phyloP scores from a whole-genome alignment of 2,888 invertebrate genomes.

The Macaria liturata region DNA sequence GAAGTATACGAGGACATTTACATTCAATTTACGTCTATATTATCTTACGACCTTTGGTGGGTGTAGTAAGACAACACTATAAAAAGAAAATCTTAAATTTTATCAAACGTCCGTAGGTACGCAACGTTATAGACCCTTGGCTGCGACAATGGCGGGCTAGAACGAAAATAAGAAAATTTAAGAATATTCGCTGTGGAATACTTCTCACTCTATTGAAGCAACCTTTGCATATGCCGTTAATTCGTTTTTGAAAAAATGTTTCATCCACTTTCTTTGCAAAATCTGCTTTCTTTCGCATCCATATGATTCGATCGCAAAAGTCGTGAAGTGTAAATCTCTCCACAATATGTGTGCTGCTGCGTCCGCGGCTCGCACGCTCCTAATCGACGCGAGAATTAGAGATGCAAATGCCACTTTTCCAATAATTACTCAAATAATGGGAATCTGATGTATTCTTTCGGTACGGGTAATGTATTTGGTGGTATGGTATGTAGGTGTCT shows the following conservation, averaged over 20 bases:
- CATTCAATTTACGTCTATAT: no score
- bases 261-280: background rate
- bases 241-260: background rate
- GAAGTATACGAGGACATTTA: background rate
- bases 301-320: background rate
- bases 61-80: no score
- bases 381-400: constrained; percentile 77
- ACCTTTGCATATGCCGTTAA: background rate
- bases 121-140: no score
- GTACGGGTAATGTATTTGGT: background rate
- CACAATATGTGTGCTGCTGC: constrained; percentile 35
- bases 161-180: background rate
- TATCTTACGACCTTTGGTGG: no score
- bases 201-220: background rate
- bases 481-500: no score
- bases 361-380: constrained; percentile 70
- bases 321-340: constrained; percentile 51
- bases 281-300: no score
- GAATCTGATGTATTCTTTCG: constrained; percentile 44
- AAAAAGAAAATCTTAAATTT: no score
- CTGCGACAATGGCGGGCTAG: no score
- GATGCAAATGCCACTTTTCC: constrained; percentile 58
- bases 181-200: background rate
- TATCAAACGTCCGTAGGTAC: no score
- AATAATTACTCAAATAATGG: constrained; percentile 65